Conservation (phyloP, 2,888 invertebrate genomes). For the Hipparchia sbordonii region DNA sequence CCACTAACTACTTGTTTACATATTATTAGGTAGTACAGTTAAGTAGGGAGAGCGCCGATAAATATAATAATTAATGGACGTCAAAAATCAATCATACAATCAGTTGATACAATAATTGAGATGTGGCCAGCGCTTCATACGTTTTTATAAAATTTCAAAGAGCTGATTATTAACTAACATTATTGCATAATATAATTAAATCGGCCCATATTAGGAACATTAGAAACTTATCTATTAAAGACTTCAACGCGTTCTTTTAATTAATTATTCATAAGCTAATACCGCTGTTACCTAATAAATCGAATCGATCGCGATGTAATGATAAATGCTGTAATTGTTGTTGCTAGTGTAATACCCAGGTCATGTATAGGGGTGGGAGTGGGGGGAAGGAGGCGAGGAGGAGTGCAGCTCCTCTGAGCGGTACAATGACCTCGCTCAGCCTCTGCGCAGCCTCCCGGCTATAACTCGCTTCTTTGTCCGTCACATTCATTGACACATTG, state of each 20-base stretch:
- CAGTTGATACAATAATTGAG: too few species aligned
- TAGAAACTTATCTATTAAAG: conserved; percentile 13
- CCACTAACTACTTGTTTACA: neutral
- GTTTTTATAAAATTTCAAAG: neutral
- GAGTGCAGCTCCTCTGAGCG: conserved; percentile 61
- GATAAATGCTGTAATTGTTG: conserved; percentile 27
- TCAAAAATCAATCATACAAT: too few species aligned
- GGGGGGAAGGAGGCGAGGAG: conserved; percentile 52
- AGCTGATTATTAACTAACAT: neutral
- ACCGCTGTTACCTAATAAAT: neutral
- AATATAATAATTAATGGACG: too few species aligned
- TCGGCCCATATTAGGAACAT: conserved; percentile 4
- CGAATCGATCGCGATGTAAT: conserved; percentile 10
- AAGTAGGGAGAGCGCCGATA: too few species aligned
- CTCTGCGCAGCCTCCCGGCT: conserved; percentile 61
- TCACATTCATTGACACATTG: conserved; percentile 54
- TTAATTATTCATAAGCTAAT: conserved; percentile 8
- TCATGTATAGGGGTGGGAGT: conserved; percentile 33
- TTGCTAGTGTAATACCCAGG: conserved; percentile 34
- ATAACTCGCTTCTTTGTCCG: conserved; percentile 59
- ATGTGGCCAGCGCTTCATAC: neutral
- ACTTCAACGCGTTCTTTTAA: conserved; percentile 20
- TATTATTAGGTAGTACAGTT: too few species aligned
- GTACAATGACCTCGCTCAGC: conserved; percentile 72
- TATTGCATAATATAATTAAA: conserved; percentile 15